Percentiles rank a stretch among this genome's conserved stretches.
Conservation (phyloP, 2,113 vertebrate genomes). For the Gallinago paraguaiae region DNA sequence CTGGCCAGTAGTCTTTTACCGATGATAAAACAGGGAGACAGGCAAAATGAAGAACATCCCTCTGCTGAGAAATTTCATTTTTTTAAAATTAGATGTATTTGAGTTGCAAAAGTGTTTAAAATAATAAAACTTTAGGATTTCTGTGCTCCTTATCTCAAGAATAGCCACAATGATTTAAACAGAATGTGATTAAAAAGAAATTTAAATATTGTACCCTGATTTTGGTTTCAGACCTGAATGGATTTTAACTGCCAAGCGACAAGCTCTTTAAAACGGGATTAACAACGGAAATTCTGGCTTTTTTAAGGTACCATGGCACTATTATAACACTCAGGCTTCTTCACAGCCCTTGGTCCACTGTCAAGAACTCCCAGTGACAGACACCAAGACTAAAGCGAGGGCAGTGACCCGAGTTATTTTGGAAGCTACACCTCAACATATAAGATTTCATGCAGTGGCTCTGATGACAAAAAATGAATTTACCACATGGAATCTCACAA, state of each 20-base stretch:
- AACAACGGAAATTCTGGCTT: constrained; percentile 14
- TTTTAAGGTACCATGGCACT: not conserved
- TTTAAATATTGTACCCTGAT: constrained; percentile 9
- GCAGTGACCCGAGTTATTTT: constrained; percentile 58
- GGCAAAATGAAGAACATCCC: not conserved
- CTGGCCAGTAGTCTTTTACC: not conserved
- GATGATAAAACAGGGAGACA: not conserved
- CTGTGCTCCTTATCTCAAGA: not conserved
- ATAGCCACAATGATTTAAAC: not conserved
- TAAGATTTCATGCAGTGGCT: constrained; percentile 57
- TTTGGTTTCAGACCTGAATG: constrained; percentile 35
- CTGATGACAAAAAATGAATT: constrained; percentile 71
- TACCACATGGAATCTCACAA: constrained; percentile 67
- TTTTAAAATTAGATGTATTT: not conserved
- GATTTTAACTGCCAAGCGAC: not conserved
- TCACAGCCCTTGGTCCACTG: not conserved
- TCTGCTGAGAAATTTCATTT: constrained; percentile 4
- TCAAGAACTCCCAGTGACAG: constrained; percentile 16
- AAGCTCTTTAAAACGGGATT: constrained; percentile 3
- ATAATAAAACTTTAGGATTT: constrained; percentile 11
- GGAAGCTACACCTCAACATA: constrained; percentile 61
- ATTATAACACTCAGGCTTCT: not conserved
- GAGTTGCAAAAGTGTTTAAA: not conserved
- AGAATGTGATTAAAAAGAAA: not conserved
- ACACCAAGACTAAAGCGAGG: constrained; percentile 22